These are phyloP conservation scores for Grantiella picta DNA, from an alignment of 2,113 vertebrate genomes.

Conservation along the genomic window DNA sequence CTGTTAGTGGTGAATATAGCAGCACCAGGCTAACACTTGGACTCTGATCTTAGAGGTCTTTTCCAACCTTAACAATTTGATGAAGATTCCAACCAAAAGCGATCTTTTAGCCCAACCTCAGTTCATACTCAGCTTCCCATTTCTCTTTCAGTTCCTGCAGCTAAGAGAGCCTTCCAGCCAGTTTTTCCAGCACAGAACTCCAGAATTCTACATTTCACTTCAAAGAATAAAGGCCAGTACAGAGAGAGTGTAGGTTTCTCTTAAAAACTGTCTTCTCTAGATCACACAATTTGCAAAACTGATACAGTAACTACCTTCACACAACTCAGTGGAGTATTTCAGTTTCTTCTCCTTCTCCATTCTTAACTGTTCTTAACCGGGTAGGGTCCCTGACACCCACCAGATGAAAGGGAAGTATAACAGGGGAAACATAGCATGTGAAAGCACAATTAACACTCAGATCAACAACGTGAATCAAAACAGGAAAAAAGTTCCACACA, in stretches of 20 bases:
- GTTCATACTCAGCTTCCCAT: not conserved
- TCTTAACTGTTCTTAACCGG: not conserved
- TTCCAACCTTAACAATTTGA: not conserved
- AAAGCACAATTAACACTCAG: not conserved
- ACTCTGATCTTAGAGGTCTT: not conserved
- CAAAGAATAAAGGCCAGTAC: not conserved
- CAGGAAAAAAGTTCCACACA: not conserved
- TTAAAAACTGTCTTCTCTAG: not conserved
- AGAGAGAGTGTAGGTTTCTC: not conserved
- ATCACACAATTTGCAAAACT: not conserved
- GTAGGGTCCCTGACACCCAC: not conserved
- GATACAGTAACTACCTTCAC: not conserved
- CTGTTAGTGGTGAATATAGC: not conserved
- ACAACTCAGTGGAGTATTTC: not conserved
- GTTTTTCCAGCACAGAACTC: not conserved
- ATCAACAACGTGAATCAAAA: not conserved
- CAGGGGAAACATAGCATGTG: fast-evolving
- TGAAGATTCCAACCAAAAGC: not conserved
- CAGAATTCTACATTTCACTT: not conserved
- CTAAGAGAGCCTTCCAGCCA: not conserved
- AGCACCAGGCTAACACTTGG: not conserved
- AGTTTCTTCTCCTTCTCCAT: not conserved
- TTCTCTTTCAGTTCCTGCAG: not conserved
- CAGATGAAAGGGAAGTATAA: not conserved
- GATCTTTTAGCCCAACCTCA: not conserved